Conservation (phyloP, 2,888 invertebrate species). For the Ephialtes manifestator region DNA sequence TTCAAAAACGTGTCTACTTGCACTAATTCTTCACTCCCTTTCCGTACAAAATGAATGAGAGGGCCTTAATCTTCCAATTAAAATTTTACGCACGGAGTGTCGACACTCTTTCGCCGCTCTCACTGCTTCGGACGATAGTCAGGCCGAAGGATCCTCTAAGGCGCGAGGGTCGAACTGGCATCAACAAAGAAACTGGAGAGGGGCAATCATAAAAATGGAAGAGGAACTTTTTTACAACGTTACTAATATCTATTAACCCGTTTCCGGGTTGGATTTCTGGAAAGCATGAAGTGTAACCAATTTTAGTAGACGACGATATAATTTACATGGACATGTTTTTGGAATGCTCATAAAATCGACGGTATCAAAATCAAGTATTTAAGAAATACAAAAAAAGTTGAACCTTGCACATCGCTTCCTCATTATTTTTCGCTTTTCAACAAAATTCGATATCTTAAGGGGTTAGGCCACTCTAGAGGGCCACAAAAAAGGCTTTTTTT, state of each 20-base stretch:
- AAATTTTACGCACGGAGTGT: conserved; percentile 75
- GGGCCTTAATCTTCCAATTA: conserved; percentile 76
- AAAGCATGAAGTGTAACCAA: too few relatives aligned
- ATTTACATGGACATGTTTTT: too few relatives aligned
- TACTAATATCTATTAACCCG: not conserved
- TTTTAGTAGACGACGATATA: too few relatives aligned
- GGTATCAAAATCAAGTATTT: too few relatives aligned
- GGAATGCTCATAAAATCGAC: too few relatives aligned
- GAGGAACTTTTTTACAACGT: not conserved
- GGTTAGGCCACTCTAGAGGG: too few relatives aligned
- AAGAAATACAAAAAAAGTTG: too few relatives aligned
- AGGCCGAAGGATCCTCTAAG: not conserved
- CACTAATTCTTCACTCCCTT: conserved; percentile 21
- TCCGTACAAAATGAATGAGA: conserved; percentile 32
- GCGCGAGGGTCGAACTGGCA: not conserved
- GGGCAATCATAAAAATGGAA: not conserved
- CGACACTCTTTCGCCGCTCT: conserved; percentile 15
- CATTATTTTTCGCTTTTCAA: too few relatives aligned
- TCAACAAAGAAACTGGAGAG: not conserved
- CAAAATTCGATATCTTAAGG: too few relatives aligned
- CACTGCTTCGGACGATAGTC: not conserved
- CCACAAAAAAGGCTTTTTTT: too few relatives aligned
- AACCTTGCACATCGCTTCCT: too few relatives aligned
- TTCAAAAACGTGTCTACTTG: conserved; percentile 28
- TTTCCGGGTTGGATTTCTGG: too few relatives aligned